Conservation (phyloP, 2,888 invertebrate genomes). For the Salpingus planirostris region DNA sequence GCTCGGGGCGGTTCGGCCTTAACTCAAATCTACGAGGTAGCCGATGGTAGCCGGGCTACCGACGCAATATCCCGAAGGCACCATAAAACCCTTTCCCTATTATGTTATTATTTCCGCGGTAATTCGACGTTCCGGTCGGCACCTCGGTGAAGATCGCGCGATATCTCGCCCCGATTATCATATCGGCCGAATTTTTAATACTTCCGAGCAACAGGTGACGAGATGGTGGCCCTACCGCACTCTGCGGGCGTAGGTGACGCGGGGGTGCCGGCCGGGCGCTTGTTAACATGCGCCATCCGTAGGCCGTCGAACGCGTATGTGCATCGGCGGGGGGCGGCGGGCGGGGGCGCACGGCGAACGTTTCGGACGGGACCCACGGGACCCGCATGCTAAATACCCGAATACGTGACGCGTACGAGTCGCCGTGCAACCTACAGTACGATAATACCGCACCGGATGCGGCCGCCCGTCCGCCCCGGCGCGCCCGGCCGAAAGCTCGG, state of each 20-base stretch:
- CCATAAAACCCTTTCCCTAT: too few species aligned
- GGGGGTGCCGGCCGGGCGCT: slow-evolving; percentile 21
- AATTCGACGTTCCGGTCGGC: too few species aligned
- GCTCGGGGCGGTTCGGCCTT: too few species aligned
- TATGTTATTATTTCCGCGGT: too few species aligned
- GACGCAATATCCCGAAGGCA: too few species aligned
- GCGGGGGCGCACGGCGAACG: slow-evolving; percentile 25
- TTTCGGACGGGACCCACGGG: slow-evolving; percentile 26
- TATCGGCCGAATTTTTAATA: slow-evolving; percentile 2
- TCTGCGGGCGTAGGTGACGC: slow-evolving; percentile 16
- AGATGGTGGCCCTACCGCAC: too few species aligned
- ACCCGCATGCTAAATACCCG: slow-evolving; percentile 35
- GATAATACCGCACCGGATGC: slow-evolving; percentile 27
- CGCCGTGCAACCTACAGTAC: slow-evolving; percentile 25
- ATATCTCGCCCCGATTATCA: too few species aligned
- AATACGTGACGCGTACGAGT: slow-evolving; percentile 32
- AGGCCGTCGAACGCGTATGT: slow-evolving; percentile 20
- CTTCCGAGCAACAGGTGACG: slow-evolving; percentile 19
- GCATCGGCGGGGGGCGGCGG: slow-evolving; percentile 20
- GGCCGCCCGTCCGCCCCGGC: too few species aligned
- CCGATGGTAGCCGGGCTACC: too few species aligned
- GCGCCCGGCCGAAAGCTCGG: too few species aligned
- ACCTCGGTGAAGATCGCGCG: too few species aligned
- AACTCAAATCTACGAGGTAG: too few species aligned
- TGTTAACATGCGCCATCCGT: slow-evolving; percentile 34